Percentiles rank a stretch among this genome's conserved stretches.
Conservation (phyloP, 2,888 invertebrate genomes). For the Euspilapteryx auroguttella region DNA sequence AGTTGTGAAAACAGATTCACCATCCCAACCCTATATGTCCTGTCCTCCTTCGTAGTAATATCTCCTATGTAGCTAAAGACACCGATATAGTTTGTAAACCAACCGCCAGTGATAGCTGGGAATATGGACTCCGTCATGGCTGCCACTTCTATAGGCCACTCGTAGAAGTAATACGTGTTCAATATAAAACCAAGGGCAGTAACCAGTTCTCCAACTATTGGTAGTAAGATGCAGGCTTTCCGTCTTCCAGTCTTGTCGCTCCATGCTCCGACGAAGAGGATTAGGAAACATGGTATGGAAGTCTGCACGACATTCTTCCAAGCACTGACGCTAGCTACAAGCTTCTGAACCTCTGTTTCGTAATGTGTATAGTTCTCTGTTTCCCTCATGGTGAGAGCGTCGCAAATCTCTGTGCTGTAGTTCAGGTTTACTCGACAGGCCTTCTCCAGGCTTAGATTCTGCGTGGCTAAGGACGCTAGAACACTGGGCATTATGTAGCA, state of each 20-base stretch:
- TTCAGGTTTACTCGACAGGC: constrained; percentile 81
- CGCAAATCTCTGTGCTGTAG: constrained; percentile 71
- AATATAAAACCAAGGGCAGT: constrained; percentile 76
- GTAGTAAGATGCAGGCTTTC: constrained; percentile 80
- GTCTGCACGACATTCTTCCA: constrained; percentile 87
- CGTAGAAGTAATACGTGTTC: constrained; percentile 77
- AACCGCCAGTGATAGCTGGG: constrained; percentile 80
- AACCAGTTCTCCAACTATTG: constrained; percentile 77
- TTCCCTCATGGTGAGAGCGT: constrained; percentile 71
- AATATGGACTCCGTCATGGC: constrained; percentile 78
- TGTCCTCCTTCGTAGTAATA: constrained; percentile 76
- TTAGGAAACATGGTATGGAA: constrained; percentile 76
- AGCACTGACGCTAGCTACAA: constrained; percentile 76
- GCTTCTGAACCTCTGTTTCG: constrained; percentile 67
- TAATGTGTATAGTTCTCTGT: constrained; percentile 63
- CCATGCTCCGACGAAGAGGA: constrained; percentile 82
- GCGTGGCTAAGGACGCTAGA: constrained; percentile 74
- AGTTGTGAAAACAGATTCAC: constrained; percentile 86
- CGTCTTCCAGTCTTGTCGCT: constrained; percentile 69
- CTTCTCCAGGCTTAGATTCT: constrained; percentile 81
- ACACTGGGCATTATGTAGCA: constrained; percentile 69
- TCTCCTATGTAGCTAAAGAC: constrained; percentile 88
- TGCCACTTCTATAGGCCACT: constrained; percentile 77
- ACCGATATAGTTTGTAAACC: constrained; percentile 87
- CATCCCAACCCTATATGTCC: constrained; percentile 83